phyloP scores from a whole-genome alignment of 2,113 vertebrate species.

The Erythrolamprus reginae region DNA sequence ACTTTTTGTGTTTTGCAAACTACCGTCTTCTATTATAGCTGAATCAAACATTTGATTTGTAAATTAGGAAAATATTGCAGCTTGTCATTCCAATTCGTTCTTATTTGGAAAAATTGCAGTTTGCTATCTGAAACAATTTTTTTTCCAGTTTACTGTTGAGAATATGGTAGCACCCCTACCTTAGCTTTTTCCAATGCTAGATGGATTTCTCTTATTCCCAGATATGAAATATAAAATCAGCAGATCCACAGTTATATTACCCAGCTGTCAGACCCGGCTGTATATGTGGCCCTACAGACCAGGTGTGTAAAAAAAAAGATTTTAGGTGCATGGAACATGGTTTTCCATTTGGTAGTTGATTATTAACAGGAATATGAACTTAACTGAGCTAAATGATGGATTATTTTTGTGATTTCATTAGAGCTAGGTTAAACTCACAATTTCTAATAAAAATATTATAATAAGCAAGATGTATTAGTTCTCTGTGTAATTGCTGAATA shows the following conservation, averaged over 20 bases:
- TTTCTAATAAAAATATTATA: slow-evolving; percentile 33
- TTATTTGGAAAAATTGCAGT: neutral
- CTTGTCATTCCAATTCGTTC: neutral
- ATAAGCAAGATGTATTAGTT: slow-evolving; percentile 45
- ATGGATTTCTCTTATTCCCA: neutral
- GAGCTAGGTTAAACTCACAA: slow-evolving; percentile 44
- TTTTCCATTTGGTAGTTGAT: slow-evolving; percentile 57
- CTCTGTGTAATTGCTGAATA: slow-evolving; percentile 25
- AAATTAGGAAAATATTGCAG: neutral
- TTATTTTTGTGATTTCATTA: slow-evolving; percentile 41
- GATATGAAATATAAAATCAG: neutral
- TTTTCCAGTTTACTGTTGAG: neutral
- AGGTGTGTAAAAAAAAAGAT: neutral
- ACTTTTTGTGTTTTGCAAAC: neutral
- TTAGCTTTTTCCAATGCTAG: neutral
- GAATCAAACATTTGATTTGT: neutral
- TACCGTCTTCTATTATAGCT: neutral
- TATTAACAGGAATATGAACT: slow-evolving; percentile 55
- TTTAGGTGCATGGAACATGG: slow-evolving; percentile 37
- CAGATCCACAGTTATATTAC: neutral
- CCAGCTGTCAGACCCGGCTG: neutral
- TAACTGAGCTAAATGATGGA: slow-evolving; percentile 29
- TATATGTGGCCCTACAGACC: neutral
- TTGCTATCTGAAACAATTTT: neutral
- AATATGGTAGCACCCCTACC: neutral